Evolutionary conservation across 2,888 invertebrate species (phyloP).

Genomic region (Oasisia sp.): DNA sequence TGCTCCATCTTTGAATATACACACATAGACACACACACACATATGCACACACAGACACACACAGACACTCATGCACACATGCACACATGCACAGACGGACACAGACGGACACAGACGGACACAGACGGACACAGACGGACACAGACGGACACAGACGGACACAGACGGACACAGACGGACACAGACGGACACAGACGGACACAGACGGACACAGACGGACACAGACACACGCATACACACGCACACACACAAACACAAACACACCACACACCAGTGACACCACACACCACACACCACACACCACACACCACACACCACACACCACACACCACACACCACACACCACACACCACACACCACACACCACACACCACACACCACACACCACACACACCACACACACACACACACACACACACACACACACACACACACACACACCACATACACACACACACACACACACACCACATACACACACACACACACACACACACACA

Average conservation of each 20-base stretch:
- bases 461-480: not conserved
- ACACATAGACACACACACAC: not conserved
- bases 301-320: too few relatives aligned
- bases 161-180: not conserved
- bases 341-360: too few relatives aligned
- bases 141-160: not conserved
- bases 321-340: too few relatives aligned
- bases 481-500: not conserved
- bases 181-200: not conserved
- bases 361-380: too few relatives aligned
- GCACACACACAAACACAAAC: too few relatives aligned
- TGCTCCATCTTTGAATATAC: not conserved
- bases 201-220: not conserved
- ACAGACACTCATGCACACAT: not conserved
- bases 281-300: too few relatives aligned
- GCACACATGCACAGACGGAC: not conserved
- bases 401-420: not conserved
- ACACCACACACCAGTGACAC: not conserved
- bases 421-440: not conserved
- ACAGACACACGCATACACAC: not conserved
- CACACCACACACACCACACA: not conserved
- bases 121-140: not conserved
- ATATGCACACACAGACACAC: not conserved
- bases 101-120: not conserved
- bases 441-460: not conserved